These are phyloP conservation scores for Apis mellifera DNA, from an alignment of 1,140 invertebrate species.

Conservation along the genomic window DNA sequence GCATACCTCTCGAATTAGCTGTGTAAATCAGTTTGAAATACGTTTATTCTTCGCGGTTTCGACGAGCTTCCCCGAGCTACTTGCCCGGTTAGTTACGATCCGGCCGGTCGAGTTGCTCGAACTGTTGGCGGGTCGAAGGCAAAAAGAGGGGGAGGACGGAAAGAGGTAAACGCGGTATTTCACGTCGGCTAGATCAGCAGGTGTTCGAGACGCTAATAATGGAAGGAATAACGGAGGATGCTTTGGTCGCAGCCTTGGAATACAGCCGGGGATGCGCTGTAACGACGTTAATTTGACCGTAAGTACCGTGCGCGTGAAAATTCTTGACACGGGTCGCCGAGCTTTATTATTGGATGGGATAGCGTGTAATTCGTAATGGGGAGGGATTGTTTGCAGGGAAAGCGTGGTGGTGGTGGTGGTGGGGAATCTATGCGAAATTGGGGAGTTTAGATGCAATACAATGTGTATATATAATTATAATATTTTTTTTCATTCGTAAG, in stretches of 20 bases:
- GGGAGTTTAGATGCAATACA: neutral
- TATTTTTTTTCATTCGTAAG: too few relatives aligned
- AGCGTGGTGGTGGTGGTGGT: too few relatives aligned
- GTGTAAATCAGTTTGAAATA: conserved; percentile 40
- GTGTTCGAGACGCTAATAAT: conserved; percentile 31
- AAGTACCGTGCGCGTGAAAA: neutral
- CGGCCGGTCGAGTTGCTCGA: neutral
- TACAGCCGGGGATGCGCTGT: neutral
- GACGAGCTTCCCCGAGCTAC: conserved; percentile 25
- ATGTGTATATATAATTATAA: too few relatives aligned
- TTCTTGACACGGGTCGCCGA: neutral
- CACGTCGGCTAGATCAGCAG: conserved; percentile 26
- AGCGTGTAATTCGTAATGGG: neutral
- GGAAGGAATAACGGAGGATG: neutral
- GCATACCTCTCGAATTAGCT: conserved; percentile 16
- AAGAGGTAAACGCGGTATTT: conserved; percentile 18
- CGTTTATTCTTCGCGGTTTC: conserved; percentile 30
- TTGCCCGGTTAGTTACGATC: conserved; percentile 32
- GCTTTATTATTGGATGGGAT: neutral
- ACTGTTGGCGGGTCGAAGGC: neutral
- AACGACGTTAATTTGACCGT: conserved; percentile 22
- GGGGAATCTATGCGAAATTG: too few relatives aligned
- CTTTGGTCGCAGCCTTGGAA: neutral
- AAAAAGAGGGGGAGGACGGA: neutral
- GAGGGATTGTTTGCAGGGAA: too few relatives aligned